A percentile compares a stretch with the other conserved stretches of the same genome.
Conservation (phyloP, 2,888 invertebrate species). For the Microctonus hyperodae region DNA sequence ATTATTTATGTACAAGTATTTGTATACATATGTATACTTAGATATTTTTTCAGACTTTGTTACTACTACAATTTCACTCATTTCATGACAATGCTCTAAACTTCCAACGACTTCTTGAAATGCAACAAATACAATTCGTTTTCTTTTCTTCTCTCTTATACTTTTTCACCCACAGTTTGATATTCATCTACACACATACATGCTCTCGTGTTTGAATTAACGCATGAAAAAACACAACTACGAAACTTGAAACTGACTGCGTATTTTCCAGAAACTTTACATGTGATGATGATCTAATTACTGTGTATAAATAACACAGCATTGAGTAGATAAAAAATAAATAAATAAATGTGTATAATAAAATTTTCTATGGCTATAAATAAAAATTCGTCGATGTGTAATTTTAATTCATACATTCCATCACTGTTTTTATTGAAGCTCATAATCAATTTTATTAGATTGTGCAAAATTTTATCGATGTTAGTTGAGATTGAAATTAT, state of each 20-base stretch:
- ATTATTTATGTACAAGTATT: background rate
- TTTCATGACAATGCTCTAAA: background rate
- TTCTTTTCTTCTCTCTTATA: background rate
- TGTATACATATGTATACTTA: background rate
- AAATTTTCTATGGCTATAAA: background rate
- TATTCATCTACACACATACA: background rate
- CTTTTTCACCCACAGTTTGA: background rate
- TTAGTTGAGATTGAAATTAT: background rate
- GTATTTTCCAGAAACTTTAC: background rate
- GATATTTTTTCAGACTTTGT: background rate
- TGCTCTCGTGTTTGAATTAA: background rate
- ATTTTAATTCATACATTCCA: background rate
- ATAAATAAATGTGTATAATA: background rate
- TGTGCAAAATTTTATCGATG: background rate
- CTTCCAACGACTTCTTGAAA: background rate
- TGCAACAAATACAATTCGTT: background rate
- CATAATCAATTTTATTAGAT: too few species aligned
- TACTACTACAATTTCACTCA: background rate
- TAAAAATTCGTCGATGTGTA: background rate
- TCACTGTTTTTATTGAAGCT: background rate
- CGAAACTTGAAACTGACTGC: background rate
- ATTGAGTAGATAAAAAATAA: background rate
- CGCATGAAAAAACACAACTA: background rate
- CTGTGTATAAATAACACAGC: background rate
- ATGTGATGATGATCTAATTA: conserved; percentile 3